These are phyloP conservation scores for Salvelinus namaycush DNA, from an alignment of 2,113 vertebrate genomes.

Conservation along the genomic window DNA sequence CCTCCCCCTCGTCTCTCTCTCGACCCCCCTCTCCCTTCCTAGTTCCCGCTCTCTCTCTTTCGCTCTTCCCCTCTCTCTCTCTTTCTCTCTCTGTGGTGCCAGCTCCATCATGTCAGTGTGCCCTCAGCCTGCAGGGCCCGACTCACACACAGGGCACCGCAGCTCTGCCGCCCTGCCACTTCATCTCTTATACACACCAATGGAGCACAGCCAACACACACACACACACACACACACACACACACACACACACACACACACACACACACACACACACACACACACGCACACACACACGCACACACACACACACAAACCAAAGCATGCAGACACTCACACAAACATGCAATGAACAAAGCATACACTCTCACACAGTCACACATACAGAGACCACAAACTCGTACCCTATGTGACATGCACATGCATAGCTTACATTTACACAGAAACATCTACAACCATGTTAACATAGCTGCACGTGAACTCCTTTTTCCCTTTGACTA, in stretches of 20 bases:
- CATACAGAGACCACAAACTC: constrained; percentile 4
- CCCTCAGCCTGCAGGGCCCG: constrained; percentile 29
- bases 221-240: too few relatives aligned
- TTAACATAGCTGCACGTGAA: background rate
- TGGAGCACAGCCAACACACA: background rate
- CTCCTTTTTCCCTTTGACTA: background rate
- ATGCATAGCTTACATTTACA: background rate
- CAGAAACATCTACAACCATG: background rate
- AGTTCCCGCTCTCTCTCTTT: background rate
- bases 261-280: too few relatives aligned
- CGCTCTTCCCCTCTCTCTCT: background rate
- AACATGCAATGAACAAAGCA: background rate
- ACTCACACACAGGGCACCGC: constrained; percentile 14
- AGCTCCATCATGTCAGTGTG: constrained; percentile 34
- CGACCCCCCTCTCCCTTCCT: background rate
- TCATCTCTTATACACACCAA: constrained; percentile 11
- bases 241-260: too few relatives aligned
- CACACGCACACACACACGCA: background rate
- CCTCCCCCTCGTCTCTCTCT: background rate
- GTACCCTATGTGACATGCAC: background rate
- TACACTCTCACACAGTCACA: constrained; percentile 7
- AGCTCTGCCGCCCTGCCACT: background rate
- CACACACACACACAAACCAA: background rate
- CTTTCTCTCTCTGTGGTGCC: background rate
- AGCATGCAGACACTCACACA: constrained; percentile 8